Percentiles rank a stretch among this genome's conserved stretches.
Conservation (phyloP, 2,113 vertebrate species). For the Onychorhynchus coronatus region DNA sequence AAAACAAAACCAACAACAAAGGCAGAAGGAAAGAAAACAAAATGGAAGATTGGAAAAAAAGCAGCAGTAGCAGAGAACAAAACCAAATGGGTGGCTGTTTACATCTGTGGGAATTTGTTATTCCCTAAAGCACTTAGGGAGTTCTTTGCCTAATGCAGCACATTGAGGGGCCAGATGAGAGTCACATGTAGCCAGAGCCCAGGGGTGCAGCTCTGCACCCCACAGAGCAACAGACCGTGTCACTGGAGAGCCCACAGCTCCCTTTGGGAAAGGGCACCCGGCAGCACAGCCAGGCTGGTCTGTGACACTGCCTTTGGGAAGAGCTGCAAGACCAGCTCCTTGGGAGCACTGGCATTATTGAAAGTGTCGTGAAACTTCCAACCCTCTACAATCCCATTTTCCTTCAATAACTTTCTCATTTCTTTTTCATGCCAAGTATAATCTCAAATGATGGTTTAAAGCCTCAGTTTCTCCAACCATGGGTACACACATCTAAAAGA, state of each 20-base stretch:
- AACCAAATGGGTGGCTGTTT: not conserved
- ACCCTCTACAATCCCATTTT: not conserved
- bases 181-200: fast-evolving
- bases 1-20: no score
- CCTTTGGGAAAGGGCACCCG: fast-evolving
- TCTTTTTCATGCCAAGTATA: not conserved
- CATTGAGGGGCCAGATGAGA: not conserved
- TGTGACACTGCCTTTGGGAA: not conserved
- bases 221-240: fast-evolving
- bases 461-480: not conserved
- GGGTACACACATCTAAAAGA: not conserved
- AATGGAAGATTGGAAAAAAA: not conserved
- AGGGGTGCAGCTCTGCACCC: fast-evolving
- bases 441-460: not conserved
- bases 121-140: not conserved
- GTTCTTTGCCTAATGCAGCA: not conserved
- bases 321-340: not conserved
- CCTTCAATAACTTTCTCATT: not conserved
- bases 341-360: not conserved
- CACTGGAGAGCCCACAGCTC: fast-evolving
- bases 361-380: not conserved
- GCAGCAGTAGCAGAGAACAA: not conserved
- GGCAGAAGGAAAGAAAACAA: not conserved
- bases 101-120: fast-evolving
- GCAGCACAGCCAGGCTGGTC: not conserved